A percentile compares a stretch with the other conserved stretches of the same genome.
These are phyloP conservation scores for Scaeva pyrastri DNA, from an alignment of 2,888 invertebrate genomes.

Conservation along the genomic window DNA sequence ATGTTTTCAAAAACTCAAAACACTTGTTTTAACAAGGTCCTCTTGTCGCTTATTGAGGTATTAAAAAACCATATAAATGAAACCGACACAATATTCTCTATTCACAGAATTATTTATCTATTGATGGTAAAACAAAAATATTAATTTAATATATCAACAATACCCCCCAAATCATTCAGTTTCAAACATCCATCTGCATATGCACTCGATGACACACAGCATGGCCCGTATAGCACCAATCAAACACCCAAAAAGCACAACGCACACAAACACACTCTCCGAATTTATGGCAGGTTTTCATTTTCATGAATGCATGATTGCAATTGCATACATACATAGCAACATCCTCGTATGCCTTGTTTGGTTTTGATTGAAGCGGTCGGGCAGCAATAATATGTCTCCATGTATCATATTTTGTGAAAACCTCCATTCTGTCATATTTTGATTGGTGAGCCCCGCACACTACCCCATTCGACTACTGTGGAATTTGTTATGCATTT, in stretches of 20 bases:
- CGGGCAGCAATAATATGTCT: neutral
- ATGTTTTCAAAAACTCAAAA: too few species aligned
- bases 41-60: too few species aligned
- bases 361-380: conserved; percentile 18
- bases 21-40: too few species aligned
- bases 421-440: neutral
- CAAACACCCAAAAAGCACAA: neutral
- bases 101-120: too few species aligned
- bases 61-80: too few species aligned
- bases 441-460: neutral
- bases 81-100: too few species aligned
- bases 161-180: too few species aligned
- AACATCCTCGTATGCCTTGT: neutral
- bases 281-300: neutral
- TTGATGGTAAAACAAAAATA: too few species aligned
- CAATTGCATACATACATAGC: neutral
- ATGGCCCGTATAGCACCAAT: neutral
- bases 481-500: conserved; percentile 8
- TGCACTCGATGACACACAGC: too few species aligned
- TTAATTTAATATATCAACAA: too few species aligned
- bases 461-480: neutral
- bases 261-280: neutral
- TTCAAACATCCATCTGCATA: too few species aligned
- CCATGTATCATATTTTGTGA: conserved; percentile 15
- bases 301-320: conserved; percentile 21